Evolutionary conservation across 2,888 invertebrate species (phyloP), one percentile per base, ranked within the genome.

Genomic region (Autographa pulchrina): DNA sequence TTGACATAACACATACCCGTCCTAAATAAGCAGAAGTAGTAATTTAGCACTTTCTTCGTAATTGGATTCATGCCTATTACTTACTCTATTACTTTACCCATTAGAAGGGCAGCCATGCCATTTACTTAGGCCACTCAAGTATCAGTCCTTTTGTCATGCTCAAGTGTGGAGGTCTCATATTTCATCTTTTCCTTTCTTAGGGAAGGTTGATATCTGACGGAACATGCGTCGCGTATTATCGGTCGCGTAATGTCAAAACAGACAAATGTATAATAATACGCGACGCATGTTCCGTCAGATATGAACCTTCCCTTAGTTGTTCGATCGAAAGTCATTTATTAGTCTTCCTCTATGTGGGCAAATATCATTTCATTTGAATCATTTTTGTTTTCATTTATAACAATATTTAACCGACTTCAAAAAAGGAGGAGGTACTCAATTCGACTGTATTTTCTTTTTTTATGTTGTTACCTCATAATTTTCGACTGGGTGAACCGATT

Each of bases 31-130:
- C 35, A 60, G 18, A 60, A 66, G 25, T 41, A 68, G 52, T 62
- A 68, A 68, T 54, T 68, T 68, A 54, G 25, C 59, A 71, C 72
- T 77, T 70, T 48, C 63, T 56, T 58, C 63, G 60, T 80, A 82
- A 80, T 81, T 81, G 74, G 67, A 76, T 77, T 74, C 72, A 72
- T 75, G 54, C 43, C 68, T 77, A 81, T 80, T 82, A 81, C 71
- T 67, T 52, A 31, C 48, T 38, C 68, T 77, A 81, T 80, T 82
- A 81, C 71, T 67, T 52, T 31, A 35, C 56, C 74, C 74, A 77
- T 78, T 79, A 80, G 60, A 48, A 61, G 58, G 65, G 59, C 43
- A 58, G 43, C 64, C 32, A 67, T 69, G 66, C 73, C 75, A 77
- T 79, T 78, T 72, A 75, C 56, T 25, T 63, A 11, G 13, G 38